Evolutionary conservation across 2,888 invertebrate species (phyloP).

Genomic region (Gandaritis pyraliata): DNA sequence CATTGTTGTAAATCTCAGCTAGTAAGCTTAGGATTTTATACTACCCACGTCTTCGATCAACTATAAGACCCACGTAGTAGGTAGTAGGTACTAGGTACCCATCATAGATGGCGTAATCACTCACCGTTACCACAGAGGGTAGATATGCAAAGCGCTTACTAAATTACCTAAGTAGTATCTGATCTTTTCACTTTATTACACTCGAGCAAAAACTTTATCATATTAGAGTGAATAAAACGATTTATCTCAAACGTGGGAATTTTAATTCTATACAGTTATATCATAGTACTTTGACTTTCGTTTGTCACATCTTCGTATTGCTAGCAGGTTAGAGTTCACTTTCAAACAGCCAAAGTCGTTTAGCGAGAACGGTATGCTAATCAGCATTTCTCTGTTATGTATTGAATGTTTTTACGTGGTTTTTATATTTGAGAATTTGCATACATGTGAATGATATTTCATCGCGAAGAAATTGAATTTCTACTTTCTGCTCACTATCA

Average conservation of each 20-base stretch:
- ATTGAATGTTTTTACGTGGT: slow-evolving; percentile 24
- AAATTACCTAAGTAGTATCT: neutral
- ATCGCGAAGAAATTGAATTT: slow-evolving; percentile 6
- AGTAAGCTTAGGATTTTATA: too few relatives aligned
- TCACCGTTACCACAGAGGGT: too few relatives aligned
- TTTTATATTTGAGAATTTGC: slow-evolving; percentile 22
- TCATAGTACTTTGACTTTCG: slow-evolving; percentile 35
- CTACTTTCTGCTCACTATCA: neutral
- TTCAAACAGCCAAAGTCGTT: slow-evolving; percentile 17
- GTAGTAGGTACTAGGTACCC: too few relatives aligned
- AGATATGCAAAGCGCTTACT: slow-evolving; percentile 1
- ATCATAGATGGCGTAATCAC: too few relatives aligned
- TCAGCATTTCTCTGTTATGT: slow-evolving; percentile 49
- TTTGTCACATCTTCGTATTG: slow-evolving; percentile 20
- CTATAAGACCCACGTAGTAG: too few relatives aligned
- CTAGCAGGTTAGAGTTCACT: slow-evolving; percentile 23
- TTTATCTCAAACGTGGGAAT: slow-evolving; percentile 33
- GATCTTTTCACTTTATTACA: slow-evolving; percentile 19
- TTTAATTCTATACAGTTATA: slow-evolving; percentile 26
- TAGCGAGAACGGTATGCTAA: slow-evolving; percentile 53
- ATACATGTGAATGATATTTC: slow-evolving; percentile 2
- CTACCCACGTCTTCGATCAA: too few relatives aligned
- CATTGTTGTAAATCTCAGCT: too few relatives aligned
- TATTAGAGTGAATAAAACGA: slow-evolving; percentile 19
- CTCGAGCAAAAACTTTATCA: slow-evolving; percentile 23